Percentiles rank a stretch among this genome's conserved stretches.
Evolutionary conservation across 30 jellyfish, hydroid and myxozoan genomes (phyloP).

Genomic region (Clytia hemisphaerica): DNA sequence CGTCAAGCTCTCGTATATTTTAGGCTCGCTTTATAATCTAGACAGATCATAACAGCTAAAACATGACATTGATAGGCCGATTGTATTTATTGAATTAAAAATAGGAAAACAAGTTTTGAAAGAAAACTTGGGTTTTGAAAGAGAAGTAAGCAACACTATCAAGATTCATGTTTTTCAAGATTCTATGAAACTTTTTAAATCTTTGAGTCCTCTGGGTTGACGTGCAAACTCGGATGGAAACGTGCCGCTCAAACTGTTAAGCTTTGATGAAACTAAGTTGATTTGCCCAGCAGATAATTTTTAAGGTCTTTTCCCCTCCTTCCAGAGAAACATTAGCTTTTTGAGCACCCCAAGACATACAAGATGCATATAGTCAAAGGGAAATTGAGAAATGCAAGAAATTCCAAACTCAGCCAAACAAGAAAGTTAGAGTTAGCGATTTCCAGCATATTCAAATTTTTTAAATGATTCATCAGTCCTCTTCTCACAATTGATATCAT

Average conservation of each 20-base stretch:
- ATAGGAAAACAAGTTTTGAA: too few species aligned
- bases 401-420: conserved; percentile 8
- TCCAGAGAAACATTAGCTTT: conserved; percentile 9
- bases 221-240: conserved; percentile 32
- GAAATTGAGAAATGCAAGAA: conserved; percentile 18
- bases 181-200: conserved; percentile 12
- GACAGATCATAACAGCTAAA: too few species aligned
- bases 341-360: conserved; percentile 39
- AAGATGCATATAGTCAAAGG: conserved; percentile 14
- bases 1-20: too few species aligned
- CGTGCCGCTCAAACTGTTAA: conserved; percentile 8
- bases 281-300: conserved; percentile 21
- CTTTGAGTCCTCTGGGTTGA: conserved; percentile 31
- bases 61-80: too few species aligned
- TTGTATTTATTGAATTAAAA: too few species aligned
- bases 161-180: too few species aligned
- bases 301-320: conserved; percentile 23
- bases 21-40: too few species aligned
- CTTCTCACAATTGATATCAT: neutral
- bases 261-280: conserved; percentile 5
- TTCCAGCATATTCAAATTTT: conserved; percentile 14
- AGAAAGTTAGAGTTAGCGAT: conserved; percentile 5
- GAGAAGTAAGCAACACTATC: too few species aligned
- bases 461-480: conserved; percentile 19
- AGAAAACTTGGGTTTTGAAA: too few species aligned